Conservation (phyloP, 2,797 vertebrate species). For the Sardinella longiceps region DNA sequence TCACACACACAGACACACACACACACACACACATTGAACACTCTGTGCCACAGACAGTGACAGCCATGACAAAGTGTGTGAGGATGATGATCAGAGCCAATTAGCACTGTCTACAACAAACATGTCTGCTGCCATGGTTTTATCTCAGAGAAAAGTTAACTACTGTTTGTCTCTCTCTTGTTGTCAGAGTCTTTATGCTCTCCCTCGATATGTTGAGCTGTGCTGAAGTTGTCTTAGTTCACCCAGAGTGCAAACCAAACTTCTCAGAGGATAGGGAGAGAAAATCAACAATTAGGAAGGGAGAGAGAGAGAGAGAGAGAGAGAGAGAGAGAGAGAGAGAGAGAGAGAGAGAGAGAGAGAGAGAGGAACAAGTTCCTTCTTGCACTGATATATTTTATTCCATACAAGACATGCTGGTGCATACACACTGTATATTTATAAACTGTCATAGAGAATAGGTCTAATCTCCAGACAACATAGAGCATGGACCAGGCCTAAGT, state of each 20-base stretch:
- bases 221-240: neutral
- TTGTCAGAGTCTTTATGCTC: no score
- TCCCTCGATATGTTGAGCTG: neutral
- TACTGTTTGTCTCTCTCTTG: neutral
- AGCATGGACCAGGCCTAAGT: no score
- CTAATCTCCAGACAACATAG: no score
- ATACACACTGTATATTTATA: no score
- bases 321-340: no score
- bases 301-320: neutral
- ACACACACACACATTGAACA: neutral
- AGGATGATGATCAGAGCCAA: constrained; percentile 23
- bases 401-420: no score
- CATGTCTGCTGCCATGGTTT: neutral
- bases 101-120: constrained; percentile 7
- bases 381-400: no score
- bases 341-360: no score
- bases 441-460: no score
- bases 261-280: neutral
- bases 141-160: neutral
- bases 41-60: neutral
- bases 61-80: constrained; percentile 16
- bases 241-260: neutral
- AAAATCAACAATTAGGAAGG: neutral
- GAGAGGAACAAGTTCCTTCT: no score
- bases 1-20: neutral